Evolutionary conservation across 2,888 invertebrate species (phyloP).

Genomic region (Clanis bilineata): DNA sequence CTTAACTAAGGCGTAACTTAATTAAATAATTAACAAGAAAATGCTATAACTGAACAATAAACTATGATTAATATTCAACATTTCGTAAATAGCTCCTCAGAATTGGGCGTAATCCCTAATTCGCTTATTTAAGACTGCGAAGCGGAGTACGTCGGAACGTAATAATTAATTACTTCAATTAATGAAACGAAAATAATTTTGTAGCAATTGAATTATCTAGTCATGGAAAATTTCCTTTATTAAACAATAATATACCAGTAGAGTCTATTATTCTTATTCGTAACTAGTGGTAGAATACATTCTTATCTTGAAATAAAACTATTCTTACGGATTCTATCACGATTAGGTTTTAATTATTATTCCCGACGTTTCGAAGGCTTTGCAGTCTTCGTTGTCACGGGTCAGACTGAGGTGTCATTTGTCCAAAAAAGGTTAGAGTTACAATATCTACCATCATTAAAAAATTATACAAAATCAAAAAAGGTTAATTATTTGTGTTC

Average conservation of each 20-base stretch:
- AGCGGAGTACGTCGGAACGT: slow-evolving; percentile 1
- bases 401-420: too few relatives aligned
- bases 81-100: slow-evolving; percentile 2
- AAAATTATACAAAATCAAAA: too few relatives aligned
- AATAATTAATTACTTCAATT: slow-evolving; percentile 17
- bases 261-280: not conserved
- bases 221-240: slow-evolving; percentile 13
- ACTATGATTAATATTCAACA: slow-evolving; percentile 8
- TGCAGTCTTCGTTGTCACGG: too few relatives aligned
- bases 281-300: not conserved
- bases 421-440: too few relatives aligned
- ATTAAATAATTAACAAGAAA: slow-evolving; percentile 4
- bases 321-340: too few relatives aligned
- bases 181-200: slow-evolving; percentile 14
- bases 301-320: too few relatives aligned
- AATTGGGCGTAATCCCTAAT: slow-evolving; percentile 10
- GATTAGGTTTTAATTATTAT: too few relatives aligned
- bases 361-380: too few relatives aligned
- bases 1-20: not conserved
- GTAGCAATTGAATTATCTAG: not conserved
- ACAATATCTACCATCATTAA: too few relatives aligned
- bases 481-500: too few relatives aligned
- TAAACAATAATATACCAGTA: not conserved
- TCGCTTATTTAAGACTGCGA: slow-evolving; percentile 13
- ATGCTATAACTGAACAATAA: slow-evolving; percentile 5